phyloP scores from a whole-genome alignment of 2,113 vertebrate species.

The Ctenodactylus gundi region DNA sequence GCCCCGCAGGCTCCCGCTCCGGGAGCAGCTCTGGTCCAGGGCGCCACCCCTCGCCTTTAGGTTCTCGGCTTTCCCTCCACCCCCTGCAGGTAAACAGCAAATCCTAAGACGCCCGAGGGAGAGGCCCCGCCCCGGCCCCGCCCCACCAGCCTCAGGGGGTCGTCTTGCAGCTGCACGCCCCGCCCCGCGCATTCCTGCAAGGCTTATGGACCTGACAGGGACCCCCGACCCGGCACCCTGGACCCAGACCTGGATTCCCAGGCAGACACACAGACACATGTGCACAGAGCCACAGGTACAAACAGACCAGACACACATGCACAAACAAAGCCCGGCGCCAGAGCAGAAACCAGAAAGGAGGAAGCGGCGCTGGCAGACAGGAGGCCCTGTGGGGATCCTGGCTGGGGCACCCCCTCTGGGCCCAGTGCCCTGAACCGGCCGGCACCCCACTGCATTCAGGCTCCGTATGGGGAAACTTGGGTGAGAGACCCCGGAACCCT shows the following conservation, averaged over 20 bases:
- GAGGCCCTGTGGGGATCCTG: not conserved
- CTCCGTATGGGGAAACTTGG: not conserved
- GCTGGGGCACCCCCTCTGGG: not conserved
- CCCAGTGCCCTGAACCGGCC: fast-evolving
- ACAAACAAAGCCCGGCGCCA: not conserved
- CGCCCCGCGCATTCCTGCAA: not conserved
- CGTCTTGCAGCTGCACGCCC: not conserved
- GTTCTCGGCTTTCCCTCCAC: slow-evolving; percentile 62
- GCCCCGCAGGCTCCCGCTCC: not conserved
- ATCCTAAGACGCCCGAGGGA: not conserved
- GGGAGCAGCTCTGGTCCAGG: not conserved
- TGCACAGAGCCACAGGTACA: not conserved
- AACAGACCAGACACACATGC: not conserved
- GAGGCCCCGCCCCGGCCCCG: not conserved
- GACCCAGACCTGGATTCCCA: not conserved
- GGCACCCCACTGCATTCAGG: not conserved
- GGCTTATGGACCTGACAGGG: too few relatives aligned
- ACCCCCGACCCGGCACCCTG: too few relatives aligned
- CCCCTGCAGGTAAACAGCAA: slow-evolving; percentile 77
- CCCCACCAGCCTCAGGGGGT: not conserved
- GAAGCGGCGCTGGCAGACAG: not conserved
- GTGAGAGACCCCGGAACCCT: not conserved
- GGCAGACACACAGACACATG: not conserved
- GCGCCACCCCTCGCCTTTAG: slow-evolving; percentile 25
- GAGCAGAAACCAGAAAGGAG: not conserved